These are phyloP conservation scores for Xiphophorus maculatus DNA, from an alignment of 2,113 vertebrate species.

Conservation along the genomic window DNA sequence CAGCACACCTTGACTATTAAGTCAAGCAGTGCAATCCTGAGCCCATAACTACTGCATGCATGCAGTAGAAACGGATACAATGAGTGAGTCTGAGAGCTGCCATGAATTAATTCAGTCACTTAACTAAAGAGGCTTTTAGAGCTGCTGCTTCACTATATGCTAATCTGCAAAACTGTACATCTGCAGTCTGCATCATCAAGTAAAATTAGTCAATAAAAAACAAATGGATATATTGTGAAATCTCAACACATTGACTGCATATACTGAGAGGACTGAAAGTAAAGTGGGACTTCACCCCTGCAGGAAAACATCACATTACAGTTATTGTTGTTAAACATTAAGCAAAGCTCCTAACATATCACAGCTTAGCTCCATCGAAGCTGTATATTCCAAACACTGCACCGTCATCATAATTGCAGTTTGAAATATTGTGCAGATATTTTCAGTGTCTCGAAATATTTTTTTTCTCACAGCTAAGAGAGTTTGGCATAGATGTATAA, in stretches of 20 bases:
- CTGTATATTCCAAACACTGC: not conserved
- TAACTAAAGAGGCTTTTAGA: not conserved
- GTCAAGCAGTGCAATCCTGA: slow-evolving; percentile 2
- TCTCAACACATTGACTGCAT: not conserved
- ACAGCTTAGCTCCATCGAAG: not conserved
- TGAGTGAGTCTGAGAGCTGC: not conserved
- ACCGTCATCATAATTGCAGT: not conserved
- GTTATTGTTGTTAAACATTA: not conserved
- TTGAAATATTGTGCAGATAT: not conserved
- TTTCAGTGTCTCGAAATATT: slow-evolving; percentile 3
- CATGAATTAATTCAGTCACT: slow-evolving; percentile 3
- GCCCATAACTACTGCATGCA: slow-evolving; percentile 1
- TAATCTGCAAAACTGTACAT: not conserved
- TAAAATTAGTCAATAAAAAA: slow-evolving; percentile 4
- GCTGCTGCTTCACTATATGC: not conserved
- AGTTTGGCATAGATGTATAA: slow-evolving; percentile 18
- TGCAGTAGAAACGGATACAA: slow-evolving; percentile 16
- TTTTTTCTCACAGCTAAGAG: slow-evolving; percentile 2
- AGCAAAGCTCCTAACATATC: not conserved
- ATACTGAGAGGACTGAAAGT: not conserved
- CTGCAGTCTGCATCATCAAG: not conserved
- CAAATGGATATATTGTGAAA: not conserved
- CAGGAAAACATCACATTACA: not conserved
- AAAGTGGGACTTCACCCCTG: not conserved
- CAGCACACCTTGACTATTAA: not conserved